Evolutionary conservation across 2,797 vertebrate species (phyloP), one percentile per base, ranked within the genome.

Genomic region (Aulostomus chinensis): DNA sequence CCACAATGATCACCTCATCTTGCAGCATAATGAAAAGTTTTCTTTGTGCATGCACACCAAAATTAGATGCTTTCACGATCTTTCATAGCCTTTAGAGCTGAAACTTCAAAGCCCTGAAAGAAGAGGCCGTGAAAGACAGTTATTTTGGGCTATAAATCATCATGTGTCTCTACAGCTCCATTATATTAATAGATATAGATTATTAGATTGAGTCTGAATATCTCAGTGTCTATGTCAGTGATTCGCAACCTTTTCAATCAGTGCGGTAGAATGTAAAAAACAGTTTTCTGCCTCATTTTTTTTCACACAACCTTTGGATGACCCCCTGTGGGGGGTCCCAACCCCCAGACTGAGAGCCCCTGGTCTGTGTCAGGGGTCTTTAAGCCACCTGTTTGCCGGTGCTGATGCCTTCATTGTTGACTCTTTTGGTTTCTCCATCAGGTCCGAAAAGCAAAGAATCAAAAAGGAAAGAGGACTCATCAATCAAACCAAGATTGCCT

Each of bases 401-500:
- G 16, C 26, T 47, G 20, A 28, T 9, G n/a, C n/a, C n/a, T n/a
- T n/a, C n/a, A n/a, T n/a, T n/a, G n/a, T n/a, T n/a, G n/a, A n/a
- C n/a, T n/a, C n/a, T n/a, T n/a, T n/a, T n/a, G n/a, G 29, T 65
- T 18, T 77, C 43, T 47, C 35, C 45, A 22, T 32, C 73, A 96
- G 95, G 93, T 76, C 81, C 88, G 45, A 92, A 92, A 71, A 73
- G 66, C 87, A 94, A 94, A 73, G 75, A 92, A 69, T 92, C 89
- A 46, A 94, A 94, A 72, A 92, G 92, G 83, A 92, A 89, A 81
- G 94, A 93, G 36, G 93, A 94, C 55, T 88, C 92, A 82, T 90
- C 92, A 68, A 81, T 90, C 53, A 92, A 90, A 73, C 38, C 85
- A 9, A 91, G 90, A 78, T 86, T 82, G 26, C 63, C 85, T 24